Base-by-base conservation (phyloP, 2,888 invertebrate species). In the Ichneumoninae sp. region DNA sequence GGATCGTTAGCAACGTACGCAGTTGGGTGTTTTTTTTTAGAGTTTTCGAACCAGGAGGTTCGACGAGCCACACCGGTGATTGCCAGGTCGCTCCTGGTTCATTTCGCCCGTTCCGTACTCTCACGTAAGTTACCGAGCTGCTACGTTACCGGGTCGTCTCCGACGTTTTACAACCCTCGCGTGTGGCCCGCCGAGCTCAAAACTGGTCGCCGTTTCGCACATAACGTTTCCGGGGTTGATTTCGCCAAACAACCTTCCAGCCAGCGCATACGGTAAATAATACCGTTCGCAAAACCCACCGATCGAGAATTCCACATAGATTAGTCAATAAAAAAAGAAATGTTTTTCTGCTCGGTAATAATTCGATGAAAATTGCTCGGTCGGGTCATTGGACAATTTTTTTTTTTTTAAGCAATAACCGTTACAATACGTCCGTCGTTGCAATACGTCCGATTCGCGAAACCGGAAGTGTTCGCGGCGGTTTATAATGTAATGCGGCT, bases 1-100 rank as follows among this genome's bases (percentile, higher is more conserved):
- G 87, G 89, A 87, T 90, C 90, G 90, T 90, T 90, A 90, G 88
- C 88, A 84, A 52, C 77, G 65, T 52, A 66, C 60, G 57, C 40
- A 26, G 75, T 57, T 76, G 60, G 50, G 52, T 26, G 73, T 76
- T 83, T 78, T 70, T 57, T 52, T 33, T 70, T 65, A 30, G 40
- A 70, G 52, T 52, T 63, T 50, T 57, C 57, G 26, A 57, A 57
- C 57, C 44, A 10, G 69, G 73, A 77, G 63, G 73, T 81, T 77
- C 77, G 75, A 81, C 60, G 71, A 68, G 74, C 63, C 36, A 75
- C 40, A 47, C 44, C 77, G 82, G 66, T 75, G 82, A 82, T 85
- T 85, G 85, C 82, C 70, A 33, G 16, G 26, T 16, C 30, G 30
- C 30, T 16, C 63, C 30, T 16, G 30, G n/a, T 30, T 30, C 47